Base-by-base conservation (phyloP, 2,797 vertebrate species). In the Antennarius maculatus region DNA sequence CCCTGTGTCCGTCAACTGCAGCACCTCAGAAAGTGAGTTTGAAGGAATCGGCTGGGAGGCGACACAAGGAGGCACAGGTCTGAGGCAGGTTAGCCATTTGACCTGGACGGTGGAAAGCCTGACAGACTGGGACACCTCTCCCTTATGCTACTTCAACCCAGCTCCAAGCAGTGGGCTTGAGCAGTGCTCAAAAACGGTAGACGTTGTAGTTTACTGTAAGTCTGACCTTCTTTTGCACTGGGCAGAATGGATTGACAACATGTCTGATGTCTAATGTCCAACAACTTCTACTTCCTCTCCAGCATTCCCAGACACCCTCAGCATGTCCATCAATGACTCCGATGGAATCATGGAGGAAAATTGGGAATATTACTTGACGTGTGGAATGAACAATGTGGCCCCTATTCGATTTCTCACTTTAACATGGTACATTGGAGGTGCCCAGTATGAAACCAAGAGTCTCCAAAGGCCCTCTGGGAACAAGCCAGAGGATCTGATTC, bases 181-280 rank as follows among this genome's bases (percentile, higher is more conserved):
- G 0, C 77, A 79, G 45, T 88, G 88, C 49, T 0, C 0, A 0
- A 0, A 11, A 31, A 0, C 0, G 0, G 16, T 61, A 6, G 2
- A 6, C 0, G 1, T 93, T 10, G 17, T 80, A 29, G 0, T 92
- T 46, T 92, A 91, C 73, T 80, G 91, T 93, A 82, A 88, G 91
- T 91, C 11, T 29, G 55, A 1, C 4, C 54, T 43, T 53, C 41
- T 59, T 17, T 28, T 29, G 2, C 1, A 9, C 6, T 34, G 0
- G 61, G 42, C 2, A 28, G 12, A 56, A 3, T 0, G 2, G 5
- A 11, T 2, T 42, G 16, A 42, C 23, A 31, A 4, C 10, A 10
- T 39, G 37, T 39, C 37, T 39, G 37, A 39, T 39, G 37, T 8
- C 37, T 39, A 39, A 39, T 10, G 13, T 56, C 48, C 74, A 6